A percentile compares a stretch with the other conserved stretches of the same genome.
Conservation (phyloP, 2,113 vertebrate genomes). For the Cololabis saira region DNA sequence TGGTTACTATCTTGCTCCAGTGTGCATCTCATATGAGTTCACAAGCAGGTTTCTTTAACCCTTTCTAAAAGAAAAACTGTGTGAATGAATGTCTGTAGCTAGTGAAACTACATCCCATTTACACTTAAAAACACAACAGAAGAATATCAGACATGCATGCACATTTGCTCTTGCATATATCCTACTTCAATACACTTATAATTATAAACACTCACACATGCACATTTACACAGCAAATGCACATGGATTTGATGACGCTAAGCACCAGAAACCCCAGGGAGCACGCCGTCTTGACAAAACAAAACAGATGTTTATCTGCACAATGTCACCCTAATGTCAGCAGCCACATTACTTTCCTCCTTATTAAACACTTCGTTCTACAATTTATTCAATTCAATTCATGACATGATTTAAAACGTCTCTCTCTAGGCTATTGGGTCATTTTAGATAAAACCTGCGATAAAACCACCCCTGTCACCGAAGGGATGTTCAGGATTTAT, state of each 20-base stretch:
- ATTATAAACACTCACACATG: conserved; percentile 1
- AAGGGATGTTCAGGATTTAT: conserved; percentile 43
- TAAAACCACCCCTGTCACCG: conserved; percentile 44
- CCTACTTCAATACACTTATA: conserved; percentile 12
- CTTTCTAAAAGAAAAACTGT: conserved; percentile 42
- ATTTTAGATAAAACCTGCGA: conserved; percentile 31
- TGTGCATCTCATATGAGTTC: conserved; percentile 12
- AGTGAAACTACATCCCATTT: conserved; percentile 50
- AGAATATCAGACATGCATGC: background rate
- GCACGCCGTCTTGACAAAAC: conserved; percentile 64
- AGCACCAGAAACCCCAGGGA: conserved; percentile 61
- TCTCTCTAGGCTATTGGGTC: conserved; percentile 12
- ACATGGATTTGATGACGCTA: conserved; percentile 59
- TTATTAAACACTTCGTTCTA: conserved; percentile 39
- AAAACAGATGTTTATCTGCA: conserved; percentile 69
- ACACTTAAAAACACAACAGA: conserved; percentile 18
- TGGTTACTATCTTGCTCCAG: too few relatives aligned
- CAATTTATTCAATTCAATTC: conserved; percentile 3
- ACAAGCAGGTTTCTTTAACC: conserved; percentile 13
- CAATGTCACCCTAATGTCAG: conserved; percentile 63
- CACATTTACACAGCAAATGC: conserved; percentile 20
- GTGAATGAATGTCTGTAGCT: conserved; percentile 1
- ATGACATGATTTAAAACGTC: conserved; percentile 42
- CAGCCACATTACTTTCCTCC: conserved; percentile 18
- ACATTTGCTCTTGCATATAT: conserved; percentile 25